Percentiles rank a stretch among this genome's conserved stretches.
phyloP scores from a whole-genome alignment of 2,888 invertebrate genomes.

The Dysmachus trigonus region DNA sequence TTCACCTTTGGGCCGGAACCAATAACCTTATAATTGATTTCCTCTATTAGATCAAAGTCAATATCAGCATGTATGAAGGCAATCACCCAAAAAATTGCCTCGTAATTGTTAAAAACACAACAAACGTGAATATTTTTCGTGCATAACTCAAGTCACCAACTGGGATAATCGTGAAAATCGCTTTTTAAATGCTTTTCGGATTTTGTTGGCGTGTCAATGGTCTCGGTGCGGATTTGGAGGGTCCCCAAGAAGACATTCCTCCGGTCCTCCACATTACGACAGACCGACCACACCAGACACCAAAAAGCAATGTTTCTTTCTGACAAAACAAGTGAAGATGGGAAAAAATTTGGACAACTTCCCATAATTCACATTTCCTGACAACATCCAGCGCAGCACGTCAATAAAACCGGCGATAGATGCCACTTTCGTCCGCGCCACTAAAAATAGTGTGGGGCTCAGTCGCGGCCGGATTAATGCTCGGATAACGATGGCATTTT shows the following conservation, averaged over 20 bases:
- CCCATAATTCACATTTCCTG: slow-evolving; percentile 31
- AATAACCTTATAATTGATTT: not conserved
- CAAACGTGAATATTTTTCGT: not conserved
- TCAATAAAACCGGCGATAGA: slow-evolving; percentile 32
- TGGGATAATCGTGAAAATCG: slow-evolving; percentile 3
- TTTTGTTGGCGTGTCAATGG: not conserved
- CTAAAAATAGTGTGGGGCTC: slow-evolving; percentile 6
- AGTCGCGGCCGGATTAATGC: slow-evolving; percentile 14
- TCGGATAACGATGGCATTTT: not conserved
- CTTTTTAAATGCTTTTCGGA: not conserved
- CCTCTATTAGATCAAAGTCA: not conserved
- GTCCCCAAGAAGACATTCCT: not conserved
- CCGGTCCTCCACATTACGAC: not conserved
- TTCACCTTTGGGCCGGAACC: not conserved
- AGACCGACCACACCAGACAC: not conserved
- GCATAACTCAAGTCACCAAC: not conserved
- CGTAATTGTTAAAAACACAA: not conserved
- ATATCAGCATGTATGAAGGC: not conserved
- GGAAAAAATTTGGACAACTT: slow-evolving; percentile 27
- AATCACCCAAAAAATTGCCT: not conserved
- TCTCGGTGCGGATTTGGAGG: not conserved
- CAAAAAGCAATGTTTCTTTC: not conserved
- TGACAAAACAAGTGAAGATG: slow-evolving; percentile 15
- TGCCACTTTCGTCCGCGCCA: slow-evolving; percentile 21
- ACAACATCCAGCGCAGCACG: slow-evolving; percentile 31